Evolutionary conservation across 2,888 invertebrate species (phyloP).

Genomic region (Zelleria hepariella): DNA sequence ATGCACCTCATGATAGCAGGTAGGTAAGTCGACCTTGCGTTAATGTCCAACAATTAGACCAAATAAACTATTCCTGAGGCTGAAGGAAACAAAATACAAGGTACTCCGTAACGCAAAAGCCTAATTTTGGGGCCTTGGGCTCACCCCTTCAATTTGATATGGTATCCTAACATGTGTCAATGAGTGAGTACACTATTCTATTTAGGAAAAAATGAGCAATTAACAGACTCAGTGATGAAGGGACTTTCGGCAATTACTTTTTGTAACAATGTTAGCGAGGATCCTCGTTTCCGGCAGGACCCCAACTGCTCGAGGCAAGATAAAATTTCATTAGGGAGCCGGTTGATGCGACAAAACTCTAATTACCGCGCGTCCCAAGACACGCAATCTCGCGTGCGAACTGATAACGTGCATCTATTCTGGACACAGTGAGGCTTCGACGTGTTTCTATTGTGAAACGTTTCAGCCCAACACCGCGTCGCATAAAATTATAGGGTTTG

Average conservation of each 20-base stretch:
- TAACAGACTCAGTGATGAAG: conserved; percentile 14
- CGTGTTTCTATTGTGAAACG: too few relatives aligned
- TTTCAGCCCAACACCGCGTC: background rate
- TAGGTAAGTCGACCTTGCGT: too few relatives aligned
- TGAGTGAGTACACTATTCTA: conserved; percentile 9
- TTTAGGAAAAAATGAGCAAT: conserved; percentile 19
- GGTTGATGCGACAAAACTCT: conserved; percentile 30
- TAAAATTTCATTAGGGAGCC: conserved; percentile 23
- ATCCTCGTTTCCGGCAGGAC: conserved; percentile 18
- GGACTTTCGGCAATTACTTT: conserved; percentile 30
- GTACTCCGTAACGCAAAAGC: too few relatives aligned
- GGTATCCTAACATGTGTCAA: background rate
- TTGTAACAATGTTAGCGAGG: conserved; percentile 19
- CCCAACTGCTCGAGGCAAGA: conserved; percentile 16
- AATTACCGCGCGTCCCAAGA: conserved; percentile 25
- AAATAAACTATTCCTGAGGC: too few relatives aligned
- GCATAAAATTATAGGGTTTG: background rate
- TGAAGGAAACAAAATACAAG: too few relatives aligned
- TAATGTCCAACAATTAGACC: too few relatives aligned
- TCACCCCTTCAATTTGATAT: background rate
- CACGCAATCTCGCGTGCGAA: conserved; percentile 33
- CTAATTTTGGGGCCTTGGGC: too few relatives aligned
- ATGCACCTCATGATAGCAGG: background rate
- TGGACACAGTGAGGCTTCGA: too few relatives aligned
- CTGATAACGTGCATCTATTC: too few relatives aligned